Evolutionary conservation across 2,113 vertebrate species (phyloP).

Genomic region (Indri indri): DNA sequence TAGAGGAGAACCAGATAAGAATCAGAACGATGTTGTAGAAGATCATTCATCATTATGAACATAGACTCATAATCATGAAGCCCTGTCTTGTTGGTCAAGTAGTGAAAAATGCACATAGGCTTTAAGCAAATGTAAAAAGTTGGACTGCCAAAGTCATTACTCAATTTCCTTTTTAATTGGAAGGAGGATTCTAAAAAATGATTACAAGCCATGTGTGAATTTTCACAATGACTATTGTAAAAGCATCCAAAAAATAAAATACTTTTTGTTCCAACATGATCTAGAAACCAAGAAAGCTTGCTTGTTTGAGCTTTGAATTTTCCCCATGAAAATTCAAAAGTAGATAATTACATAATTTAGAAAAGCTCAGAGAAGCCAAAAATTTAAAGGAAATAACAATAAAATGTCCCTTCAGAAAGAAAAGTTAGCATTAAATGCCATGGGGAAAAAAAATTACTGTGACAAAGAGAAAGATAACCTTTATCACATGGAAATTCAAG

Average conservation of each 20-base stretch:
- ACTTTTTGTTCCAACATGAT: slow-evolving; percentile 1
- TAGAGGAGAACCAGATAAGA: not conserved
- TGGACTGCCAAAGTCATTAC: not conserved
- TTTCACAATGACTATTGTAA: not conserved
- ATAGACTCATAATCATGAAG: not conserved
- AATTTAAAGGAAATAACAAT: slow-evolving; percentile 37
- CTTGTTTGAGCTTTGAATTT: not conserved
- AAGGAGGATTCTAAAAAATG: not conserved
- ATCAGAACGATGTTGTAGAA: not conserved
- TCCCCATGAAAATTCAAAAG: slow-evolving; percentile 46
- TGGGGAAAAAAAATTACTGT: not conserved
- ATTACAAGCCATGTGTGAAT: not conserved
- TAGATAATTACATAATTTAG: slow-evolving; percentile 7
- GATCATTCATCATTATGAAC: not conserved
- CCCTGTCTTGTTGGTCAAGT: not conserved
- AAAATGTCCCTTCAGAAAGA: not conserved
- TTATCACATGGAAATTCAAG: not conserved
- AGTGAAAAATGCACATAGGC: not conserved
- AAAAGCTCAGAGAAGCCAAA: not conserved
- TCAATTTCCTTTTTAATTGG: not conserved
- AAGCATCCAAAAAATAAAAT: not conserved
- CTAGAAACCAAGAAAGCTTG: slow-evolving; percentile 11
- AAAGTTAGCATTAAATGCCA: not conserved
- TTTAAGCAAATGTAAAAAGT: not conserved
- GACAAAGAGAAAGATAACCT: not conserved